Evolutionary conservation across 2,797 vertebrate genomes (phyloP), one percentile per base, ranked within the genome.

Genomic region (Enteromius argenteus): DNA sequence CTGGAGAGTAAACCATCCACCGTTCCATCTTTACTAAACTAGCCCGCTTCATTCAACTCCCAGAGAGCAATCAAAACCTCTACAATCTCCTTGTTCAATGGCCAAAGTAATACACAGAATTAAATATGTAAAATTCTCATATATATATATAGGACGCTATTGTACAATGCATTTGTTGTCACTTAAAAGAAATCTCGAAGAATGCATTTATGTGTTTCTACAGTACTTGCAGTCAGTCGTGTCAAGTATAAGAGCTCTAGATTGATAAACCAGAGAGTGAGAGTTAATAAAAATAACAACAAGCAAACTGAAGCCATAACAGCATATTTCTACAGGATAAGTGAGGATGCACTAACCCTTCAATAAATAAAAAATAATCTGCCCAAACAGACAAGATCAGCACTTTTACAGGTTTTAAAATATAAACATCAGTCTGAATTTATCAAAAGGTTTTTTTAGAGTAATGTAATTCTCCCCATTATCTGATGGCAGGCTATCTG

Each of bases 161-260:
- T 66, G 79, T 83, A 84, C 42, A 84, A 81, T 84, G 53, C 56
- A 51, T 87, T 62, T 69, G 68, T 58, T 89, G 44, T 74, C 74
- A 15, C 17, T 86, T 66, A 78, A 32, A 68, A 84, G 86, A 66
- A n/a, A 23, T 51, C 19, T 72, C 75, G 81, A 66, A 80, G 19
- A 68, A 74, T 42, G 21, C 37, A 30, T 67, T 62, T 66, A 74
- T 81, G 87, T 77, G 30, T 73, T 87, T 91, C 88, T 94, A 92
- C 89, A 89, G 91, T 92, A 89, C 90, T 91, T 89, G 91, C 30
- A 66, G 62, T 32, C 88, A 92, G 88, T 87, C 84, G 9, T 69
- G 76, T 30, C 35, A 49, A 30, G 76, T 30, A 58, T 27, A 73
- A 82, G 46, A 39, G 37, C 19, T 78, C 51, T 17, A 14, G 39